A percentile compares a stretch with the other conserved stretches of the same genome.
Evolutionary conservation across 2,113 vertebrate species (phyloP).

Genomic region (Triplophysa dalaica): DNA sequence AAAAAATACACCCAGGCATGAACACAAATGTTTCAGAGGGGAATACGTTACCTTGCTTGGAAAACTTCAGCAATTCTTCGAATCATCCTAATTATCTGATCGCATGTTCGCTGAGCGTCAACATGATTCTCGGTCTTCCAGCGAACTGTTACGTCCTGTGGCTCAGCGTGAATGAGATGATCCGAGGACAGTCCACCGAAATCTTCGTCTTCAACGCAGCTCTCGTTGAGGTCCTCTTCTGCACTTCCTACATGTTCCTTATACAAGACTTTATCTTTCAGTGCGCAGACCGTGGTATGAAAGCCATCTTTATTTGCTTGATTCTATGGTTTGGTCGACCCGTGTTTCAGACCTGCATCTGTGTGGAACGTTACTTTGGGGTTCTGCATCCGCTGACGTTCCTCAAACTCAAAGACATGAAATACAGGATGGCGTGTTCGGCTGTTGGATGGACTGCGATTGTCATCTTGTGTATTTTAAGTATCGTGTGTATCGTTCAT

Average conservation of each 20-base stretch:
- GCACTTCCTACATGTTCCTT: fast-evolving
- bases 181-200: constrained; percentile 18
- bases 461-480: neutral
- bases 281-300: neutral
- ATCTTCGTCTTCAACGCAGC: constrained; percentile 27
- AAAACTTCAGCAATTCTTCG: neutral
- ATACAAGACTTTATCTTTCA: neutral
- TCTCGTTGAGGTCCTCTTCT: constrained; percentile 25
- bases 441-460: neutral
- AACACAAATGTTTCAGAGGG: neutral
- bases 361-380: constrained; percentile 19
- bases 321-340: neutral
- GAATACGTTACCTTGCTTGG: neutral
- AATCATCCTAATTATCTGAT: neutral
- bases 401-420: constrained; percentile 15
- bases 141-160: constrained; percentile 27
- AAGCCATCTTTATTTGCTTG: neutral
- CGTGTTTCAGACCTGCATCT: constrained; percentile 17
- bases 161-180: neutral
- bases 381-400: constrained; percentile 27
- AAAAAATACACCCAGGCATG: neutral
- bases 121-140: constrained; percentile 15
- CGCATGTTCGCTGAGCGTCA: neutral
- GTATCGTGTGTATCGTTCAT: neutral
- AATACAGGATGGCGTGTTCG: neutral